Conservation (phyloP, 2,113 vertebrate genomes). For the Calidris pugnax region DNA sequence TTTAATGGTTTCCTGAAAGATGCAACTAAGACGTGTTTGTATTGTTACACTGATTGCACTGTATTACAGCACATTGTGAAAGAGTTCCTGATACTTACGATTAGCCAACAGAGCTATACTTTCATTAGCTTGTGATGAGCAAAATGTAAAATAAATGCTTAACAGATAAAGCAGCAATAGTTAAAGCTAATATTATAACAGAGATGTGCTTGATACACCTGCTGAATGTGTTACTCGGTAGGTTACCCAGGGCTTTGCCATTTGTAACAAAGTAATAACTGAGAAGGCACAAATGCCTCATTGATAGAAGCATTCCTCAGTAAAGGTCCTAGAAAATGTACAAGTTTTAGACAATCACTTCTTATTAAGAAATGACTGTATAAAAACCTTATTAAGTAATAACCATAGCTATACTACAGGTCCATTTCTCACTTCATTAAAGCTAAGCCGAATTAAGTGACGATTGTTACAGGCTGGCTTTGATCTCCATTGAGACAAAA, state of each 20-base stretch:
- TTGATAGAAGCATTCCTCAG: not conserved
- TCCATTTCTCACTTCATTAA: not conserved
- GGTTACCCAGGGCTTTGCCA: not conserved
- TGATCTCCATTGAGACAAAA: not conserved
- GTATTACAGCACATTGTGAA: not conserved
- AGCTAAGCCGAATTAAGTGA: not conserved
- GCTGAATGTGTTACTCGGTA: not conserved
- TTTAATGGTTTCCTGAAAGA: not conserved
- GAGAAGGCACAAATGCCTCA: not conserved
- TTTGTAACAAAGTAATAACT: not conserved
- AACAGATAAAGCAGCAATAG: not conserved
- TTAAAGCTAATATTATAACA: not conserved
- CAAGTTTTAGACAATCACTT: not conserved
- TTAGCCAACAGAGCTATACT: not conserved
- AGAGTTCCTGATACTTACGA: not conserved
- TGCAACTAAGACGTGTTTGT: not conserved
- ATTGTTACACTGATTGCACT: not conserved
- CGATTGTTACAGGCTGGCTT: not conserved
- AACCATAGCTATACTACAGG: not conserved
- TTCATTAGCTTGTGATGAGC: not conserved
- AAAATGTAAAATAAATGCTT: not conserved
- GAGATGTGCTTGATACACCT: not conserved
- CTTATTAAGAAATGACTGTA: not conserved
- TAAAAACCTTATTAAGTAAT: conserved; percentile 16
- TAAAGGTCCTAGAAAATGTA: not conserved